Evolutionary conservation across 2,113 vertebrate species (phyloP).

Genomic region (Muscicapa adusta): DNA sequence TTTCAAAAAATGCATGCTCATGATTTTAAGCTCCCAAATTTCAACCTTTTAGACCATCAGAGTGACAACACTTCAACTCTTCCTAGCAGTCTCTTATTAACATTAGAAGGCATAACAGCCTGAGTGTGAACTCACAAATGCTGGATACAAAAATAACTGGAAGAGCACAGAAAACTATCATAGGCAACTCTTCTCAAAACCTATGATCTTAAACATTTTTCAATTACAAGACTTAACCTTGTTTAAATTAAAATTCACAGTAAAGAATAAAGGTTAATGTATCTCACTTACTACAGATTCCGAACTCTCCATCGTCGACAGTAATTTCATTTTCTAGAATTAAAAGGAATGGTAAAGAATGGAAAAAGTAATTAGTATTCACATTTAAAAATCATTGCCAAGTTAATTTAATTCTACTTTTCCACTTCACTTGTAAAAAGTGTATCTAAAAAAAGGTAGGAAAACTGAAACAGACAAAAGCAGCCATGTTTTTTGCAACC

Average conservation of each 20-base stretch:
- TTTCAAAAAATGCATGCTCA: background rate
- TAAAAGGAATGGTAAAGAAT: slow-evolving; percentile 59
- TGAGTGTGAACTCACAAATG: background rate
- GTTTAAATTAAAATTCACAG: background rate
- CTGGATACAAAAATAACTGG: background rate
- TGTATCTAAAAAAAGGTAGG: background rate
- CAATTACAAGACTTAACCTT: background rate
- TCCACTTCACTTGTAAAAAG: slow-evolving; percentile 1
- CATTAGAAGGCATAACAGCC: background rate
- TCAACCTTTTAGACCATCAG: background rate
- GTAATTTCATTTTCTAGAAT: slow-evolving; percentile 78
- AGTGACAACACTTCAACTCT: background rate
- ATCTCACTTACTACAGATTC: slow-evolving; percentile 87
- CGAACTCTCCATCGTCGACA: slow-evolving; percentile 88
- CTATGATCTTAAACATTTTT: background rate
- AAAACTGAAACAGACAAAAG: slow-evolving; percentile 29
- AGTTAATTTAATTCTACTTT: slow-evolving; percentile 4
- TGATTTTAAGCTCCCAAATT: background rate
- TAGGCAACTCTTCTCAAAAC: background rate
- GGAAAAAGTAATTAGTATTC: slow-evolving; percentile 33
- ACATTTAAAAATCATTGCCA: background rate
- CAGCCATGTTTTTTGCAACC: slow-evolving; percentile 64
- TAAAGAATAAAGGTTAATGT: background rate
- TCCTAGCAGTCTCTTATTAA: background rate
- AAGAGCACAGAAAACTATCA: background rate